Conservation (phyloP, 2,797 vertebrate genomes). For the Morus bassanus region DNA sequence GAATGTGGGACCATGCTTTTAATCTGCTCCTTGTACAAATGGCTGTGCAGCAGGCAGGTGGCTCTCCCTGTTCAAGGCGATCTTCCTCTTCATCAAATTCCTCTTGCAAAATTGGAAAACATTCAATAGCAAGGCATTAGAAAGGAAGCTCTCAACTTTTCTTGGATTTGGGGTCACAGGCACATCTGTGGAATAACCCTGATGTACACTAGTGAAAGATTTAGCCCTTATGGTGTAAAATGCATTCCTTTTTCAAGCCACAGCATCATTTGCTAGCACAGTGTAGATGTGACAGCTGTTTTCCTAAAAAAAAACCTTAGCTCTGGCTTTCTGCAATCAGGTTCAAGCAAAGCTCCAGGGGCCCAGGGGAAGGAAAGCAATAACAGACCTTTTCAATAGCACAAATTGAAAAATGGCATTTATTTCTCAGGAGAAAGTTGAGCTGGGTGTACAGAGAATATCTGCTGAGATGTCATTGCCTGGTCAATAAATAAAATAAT, state of each 20-base stretch:
- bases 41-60: background rate
- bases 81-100: background rate
- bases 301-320: background rate
- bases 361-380: background rate
- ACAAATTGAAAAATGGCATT: background rate
- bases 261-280: background rate
- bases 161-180: background rate
- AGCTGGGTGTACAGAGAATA: background rate
- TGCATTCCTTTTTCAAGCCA: background rate
- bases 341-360: background rate
- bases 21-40: background rate
- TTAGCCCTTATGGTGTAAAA: background rate
- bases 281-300: background rate
- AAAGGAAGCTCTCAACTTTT: background rate
- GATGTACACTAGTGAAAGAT: background rate
- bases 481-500: background rate
- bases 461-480: background rate
- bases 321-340: background rate
- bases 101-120: background rate
- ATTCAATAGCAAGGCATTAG: background rate
- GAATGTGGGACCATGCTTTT: background rate
- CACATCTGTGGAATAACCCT: background rate
- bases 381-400: background rate
- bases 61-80: accelerated
- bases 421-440: background rate